Base-by-base conservation (phyloP, 2,797 vertebrate genomes). In the Columba guinea region DNA sequence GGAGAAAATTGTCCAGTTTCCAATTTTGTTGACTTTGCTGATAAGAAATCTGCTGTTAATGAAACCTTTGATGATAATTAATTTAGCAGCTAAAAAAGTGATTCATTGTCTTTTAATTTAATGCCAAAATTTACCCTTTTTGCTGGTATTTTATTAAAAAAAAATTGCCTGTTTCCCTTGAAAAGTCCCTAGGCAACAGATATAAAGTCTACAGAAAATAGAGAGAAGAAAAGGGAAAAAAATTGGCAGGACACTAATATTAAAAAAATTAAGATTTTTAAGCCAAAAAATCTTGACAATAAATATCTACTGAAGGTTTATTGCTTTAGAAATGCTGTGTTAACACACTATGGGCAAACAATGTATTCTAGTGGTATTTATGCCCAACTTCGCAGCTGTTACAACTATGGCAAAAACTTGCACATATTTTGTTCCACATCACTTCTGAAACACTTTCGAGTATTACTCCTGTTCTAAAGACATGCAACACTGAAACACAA, bases 21-120 rank as follows among this genome's bases (percentile, higher is more conserved):
- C 94, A 97, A 96, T 93, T 95, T 71, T 89, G 55, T 93, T 95
- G 88, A 96, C 88, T 97, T 91, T 82, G 63, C 78, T 95, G 96
- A 97, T 97, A 96, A 94, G 69, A 95, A 97, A 96, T 96, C 90
- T 95, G 85, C 89, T 94, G 84, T 62, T 97, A 97, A 96, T 92
- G 71, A 97, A 97, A 97, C 32, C 92, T 97, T 97, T 97, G 97
- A 97, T 96, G 94, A 92, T 93, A 96, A 96, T 95, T 94, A 96
- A 96, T 96, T 96, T 87, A 95, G 44, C 63, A 87, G 83, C 39
- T 87, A 94, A 96, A 80, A 73, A 65, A 82, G 70, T 67, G 58
- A 95, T 94, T 91, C 86, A 58, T 76, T 95, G 56, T 68, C 79
- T 96, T 97, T 96, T 95, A 94, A 96, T 95, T 92, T 77, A 90